Evolutionary conservation across 2,888 invertebrate genomes (phyloP).

Genomic region (Pollenia griseotomentosa): DNA sequence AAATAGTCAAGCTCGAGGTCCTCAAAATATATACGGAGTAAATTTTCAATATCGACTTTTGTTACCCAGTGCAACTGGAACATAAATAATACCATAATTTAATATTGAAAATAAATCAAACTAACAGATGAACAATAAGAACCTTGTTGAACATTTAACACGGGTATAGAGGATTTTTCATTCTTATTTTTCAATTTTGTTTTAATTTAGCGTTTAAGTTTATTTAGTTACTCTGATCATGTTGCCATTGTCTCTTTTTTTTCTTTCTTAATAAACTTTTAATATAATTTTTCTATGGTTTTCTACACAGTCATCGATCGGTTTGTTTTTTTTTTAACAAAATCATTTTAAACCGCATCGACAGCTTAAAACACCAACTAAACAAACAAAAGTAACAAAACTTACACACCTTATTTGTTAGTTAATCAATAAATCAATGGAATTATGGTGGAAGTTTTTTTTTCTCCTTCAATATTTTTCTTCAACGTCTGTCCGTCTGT

Average conservation of each 20-base stretch:
- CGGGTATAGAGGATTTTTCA: conserved; percentile 36
- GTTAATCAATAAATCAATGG: conserved; percentile 76
- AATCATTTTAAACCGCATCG: conserved; percentile 32
- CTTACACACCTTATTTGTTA: conserved; percentile 69
- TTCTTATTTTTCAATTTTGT: background rate
- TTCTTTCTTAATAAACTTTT: conserved; percentile 40
- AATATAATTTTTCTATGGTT: conserved; percentile 37
- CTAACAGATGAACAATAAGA: conserved; percentile 66
- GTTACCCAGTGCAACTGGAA: conserved; percentile 31
- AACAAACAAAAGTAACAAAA: conserved; percentile 30
- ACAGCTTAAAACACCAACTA: conserved; percentile 26
- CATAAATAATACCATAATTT: conserved; percentile 22
- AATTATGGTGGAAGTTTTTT: conserved; percentile 80
- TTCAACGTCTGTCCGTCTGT: background rate
- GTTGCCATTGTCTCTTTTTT: conserved; percentile 4
- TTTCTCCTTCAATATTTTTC: conserved; percentile 37
- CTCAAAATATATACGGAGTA: no score
- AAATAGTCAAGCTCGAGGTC: no score
- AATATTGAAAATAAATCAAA: conserved; percentile 52
- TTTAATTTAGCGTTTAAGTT: conserved; percentile 35
- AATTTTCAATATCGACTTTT: background rate
- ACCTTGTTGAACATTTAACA: conserved; percentile 71
- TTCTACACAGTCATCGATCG: conserved; percentile 9
- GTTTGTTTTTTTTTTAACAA: conserved; percentile 17
- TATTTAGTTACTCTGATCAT: conserved; percentile 1